Evolutionary conservation across 2,797 vertebrate species (phyloP).

Genomic region (Acrossocheilus wenchowensis): DNA sequence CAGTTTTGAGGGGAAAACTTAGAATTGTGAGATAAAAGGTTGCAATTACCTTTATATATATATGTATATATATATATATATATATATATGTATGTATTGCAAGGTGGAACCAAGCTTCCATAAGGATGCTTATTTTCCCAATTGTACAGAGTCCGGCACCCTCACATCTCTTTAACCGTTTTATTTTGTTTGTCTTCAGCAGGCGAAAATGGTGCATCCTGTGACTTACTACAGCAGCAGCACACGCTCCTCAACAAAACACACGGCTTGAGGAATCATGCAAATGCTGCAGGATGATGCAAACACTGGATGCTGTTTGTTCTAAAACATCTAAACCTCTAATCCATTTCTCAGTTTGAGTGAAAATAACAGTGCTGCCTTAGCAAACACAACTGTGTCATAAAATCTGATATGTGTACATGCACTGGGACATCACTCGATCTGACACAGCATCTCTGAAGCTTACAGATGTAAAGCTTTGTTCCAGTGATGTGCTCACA

Average conservation of each 20-base stretch:
- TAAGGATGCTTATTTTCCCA: no score
- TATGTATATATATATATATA: no score
- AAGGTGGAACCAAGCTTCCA: no score
- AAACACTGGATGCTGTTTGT: not conserved
- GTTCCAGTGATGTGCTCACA: not conserved
- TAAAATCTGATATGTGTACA: not conserved
- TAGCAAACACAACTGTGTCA: conserved; percentile 15
- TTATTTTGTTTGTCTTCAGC: not conserved
- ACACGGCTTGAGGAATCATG: no score
- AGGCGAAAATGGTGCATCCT: not conserved
- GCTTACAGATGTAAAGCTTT: not conserved
- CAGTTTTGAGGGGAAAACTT: no score
- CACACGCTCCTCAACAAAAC: no score
- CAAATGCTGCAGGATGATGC: not conserved
- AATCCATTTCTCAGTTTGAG: not conserved
- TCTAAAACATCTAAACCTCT: not conserved
- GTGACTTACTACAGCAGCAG: no score
- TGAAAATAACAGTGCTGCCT: not conserved
- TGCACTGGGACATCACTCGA: not conserved
- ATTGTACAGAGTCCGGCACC: no score
- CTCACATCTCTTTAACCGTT: not conserved
- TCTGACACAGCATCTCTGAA: not conserved
- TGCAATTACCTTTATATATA: no score
- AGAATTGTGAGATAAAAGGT: no score
- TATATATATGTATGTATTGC: no score